phyloP scores from a whole-genome alignment of 2,797 vertebrate species.

The Falco columbarius region DNA sequence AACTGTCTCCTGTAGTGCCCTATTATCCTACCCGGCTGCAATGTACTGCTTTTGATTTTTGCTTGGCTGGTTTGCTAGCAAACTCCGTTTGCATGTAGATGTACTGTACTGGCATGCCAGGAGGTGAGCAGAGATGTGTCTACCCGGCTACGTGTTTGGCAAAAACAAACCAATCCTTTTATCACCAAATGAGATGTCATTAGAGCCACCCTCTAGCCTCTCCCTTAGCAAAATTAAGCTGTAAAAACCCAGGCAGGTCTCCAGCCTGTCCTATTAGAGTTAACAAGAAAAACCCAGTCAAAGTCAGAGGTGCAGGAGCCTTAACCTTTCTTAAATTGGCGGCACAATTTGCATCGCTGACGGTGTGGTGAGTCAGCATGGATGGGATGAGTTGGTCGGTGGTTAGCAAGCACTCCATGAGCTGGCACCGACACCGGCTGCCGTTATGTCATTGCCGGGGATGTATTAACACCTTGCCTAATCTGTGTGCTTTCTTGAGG shows the following conservation, averaged over 20 bases:
- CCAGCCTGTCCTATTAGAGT: not conserved
- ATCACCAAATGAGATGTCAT: not conserved
- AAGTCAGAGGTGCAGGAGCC: not conserved
- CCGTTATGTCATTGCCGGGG: not conserved
- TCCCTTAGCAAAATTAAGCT: not conserved
- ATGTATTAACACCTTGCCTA: not conserved
- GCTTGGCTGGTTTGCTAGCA: not conserved
- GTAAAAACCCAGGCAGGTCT: not conserved
- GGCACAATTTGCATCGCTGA: not conserved
- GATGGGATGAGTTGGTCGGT: not conserved
- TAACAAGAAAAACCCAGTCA: not conserved
- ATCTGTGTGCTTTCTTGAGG: not conserved
- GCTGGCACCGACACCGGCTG: not conserved
- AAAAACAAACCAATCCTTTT: not conserved
- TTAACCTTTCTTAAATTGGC: not conserved
- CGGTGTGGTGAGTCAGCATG: not conserved
- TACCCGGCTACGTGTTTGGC: not conserved
- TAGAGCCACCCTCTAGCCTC: not conserved
- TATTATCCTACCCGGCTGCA: not conserved
- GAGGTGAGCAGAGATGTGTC: not conserved
- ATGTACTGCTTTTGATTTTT: not conserved
- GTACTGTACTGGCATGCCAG: not conserved
- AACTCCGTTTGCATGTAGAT: not conserved
- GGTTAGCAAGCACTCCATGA: not conserved
- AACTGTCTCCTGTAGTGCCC: not conserved